phyloP scores from a whole-genome alignment of 2,113 vertebrate species.

The Pteropus alecto region DNA sequence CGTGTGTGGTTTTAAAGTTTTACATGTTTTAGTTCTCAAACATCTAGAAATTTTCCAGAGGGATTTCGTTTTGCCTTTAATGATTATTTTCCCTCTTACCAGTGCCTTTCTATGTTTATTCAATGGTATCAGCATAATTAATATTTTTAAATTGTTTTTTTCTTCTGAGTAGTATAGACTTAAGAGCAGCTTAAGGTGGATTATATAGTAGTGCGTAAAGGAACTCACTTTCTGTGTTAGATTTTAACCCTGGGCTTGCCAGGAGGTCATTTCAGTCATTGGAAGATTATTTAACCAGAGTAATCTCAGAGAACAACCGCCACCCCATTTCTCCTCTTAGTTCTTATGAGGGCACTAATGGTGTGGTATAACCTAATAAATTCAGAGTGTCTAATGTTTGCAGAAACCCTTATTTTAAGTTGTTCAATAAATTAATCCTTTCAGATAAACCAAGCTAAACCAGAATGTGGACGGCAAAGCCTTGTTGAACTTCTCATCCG shows the following conservation, averaged over 20 bases:
- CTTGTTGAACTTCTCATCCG: constrained; percentile 96
- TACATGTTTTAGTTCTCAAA: neutral
- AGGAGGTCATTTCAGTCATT: neutral
- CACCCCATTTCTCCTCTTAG: neutral
- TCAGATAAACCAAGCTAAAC: constrained; percentile 97
- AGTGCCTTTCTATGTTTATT: neutral
- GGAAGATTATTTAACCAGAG: neutral
- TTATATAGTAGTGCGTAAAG: neutral
- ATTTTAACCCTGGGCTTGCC: neutral
- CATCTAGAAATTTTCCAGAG: neutral
- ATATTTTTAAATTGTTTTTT: neutral
- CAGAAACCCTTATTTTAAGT: neutral
- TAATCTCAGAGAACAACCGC: neutral
- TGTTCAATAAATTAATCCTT: constrained; percentile 18
- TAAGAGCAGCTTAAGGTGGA: neutral
- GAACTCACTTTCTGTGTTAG: neutral
- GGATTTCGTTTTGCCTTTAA: neutral
- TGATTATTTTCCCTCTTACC: neutral
- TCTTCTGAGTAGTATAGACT: neutral
- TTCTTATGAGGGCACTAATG: neutral
- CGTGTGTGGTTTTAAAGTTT: neutral
- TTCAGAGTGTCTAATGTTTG: neutral
- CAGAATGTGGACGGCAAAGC: constrained; percentile 96
- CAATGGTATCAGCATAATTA: neutral
- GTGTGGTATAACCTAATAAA: neutral